Evolutionary conservation across 92 coral and sea anemone species (phyloP).

Genomic region (Parazoanthus atlanticus): DNA sequence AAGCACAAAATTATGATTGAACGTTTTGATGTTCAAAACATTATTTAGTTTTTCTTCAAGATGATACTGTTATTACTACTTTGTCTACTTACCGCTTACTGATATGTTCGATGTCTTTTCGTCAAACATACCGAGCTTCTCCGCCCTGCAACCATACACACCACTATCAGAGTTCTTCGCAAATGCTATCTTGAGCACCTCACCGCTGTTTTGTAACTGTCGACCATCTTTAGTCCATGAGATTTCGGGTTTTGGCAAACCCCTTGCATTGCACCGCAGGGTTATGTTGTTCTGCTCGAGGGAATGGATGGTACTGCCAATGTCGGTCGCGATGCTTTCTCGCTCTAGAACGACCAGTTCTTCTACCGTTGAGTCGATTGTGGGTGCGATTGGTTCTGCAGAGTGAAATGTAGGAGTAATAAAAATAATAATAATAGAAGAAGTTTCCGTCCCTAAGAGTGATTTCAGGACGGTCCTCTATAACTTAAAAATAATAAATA

Average conservation of each 20-base stretch:
- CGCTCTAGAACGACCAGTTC: constrained; percentile 25
- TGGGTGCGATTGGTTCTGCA: constrained; percentile 35
- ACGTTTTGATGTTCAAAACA: too few species aligned
- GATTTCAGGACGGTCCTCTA: too few species aligned
- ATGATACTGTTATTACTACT: not conserved
- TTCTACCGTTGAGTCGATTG: constrained; percentile 8
- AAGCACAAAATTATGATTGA: too few species aligned
- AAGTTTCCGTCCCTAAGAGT: too few species aligned
- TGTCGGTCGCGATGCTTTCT: constrained; percentile 6
- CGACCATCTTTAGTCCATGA: constrained; percentile 72
- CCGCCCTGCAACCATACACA: constrained; percentile 55
- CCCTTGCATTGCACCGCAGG: constrained; percentile 70
- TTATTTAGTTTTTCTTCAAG: too few species aligned
- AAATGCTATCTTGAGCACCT: constrained; percentile 36
- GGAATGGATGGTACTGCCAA: constrained; percentile 44
- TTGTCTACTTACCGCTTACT: constrained; percentile 62
- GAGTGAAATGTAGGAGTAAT: not conserved
- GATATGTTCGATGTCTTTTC: constrained; percentile 54
- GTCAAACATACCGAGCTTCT: constrained; percentile 64
- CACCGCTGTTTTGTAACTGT: constrained; percentile 48
- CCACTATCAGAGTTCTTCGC: constrained; percentile 62
- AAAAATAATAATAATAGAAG: not conserved
- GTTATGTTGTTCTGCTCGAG: constrained; percentile 69
- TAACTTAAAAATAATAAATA: not conserved
- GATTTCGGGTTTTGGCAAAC: constrained; percentile 77